Evolutionary conservation across 2,113 vertebrate species (phyloP), one percentile per base, ranked within the genome.

Genomic region (Lathamus discolor): DNA sequence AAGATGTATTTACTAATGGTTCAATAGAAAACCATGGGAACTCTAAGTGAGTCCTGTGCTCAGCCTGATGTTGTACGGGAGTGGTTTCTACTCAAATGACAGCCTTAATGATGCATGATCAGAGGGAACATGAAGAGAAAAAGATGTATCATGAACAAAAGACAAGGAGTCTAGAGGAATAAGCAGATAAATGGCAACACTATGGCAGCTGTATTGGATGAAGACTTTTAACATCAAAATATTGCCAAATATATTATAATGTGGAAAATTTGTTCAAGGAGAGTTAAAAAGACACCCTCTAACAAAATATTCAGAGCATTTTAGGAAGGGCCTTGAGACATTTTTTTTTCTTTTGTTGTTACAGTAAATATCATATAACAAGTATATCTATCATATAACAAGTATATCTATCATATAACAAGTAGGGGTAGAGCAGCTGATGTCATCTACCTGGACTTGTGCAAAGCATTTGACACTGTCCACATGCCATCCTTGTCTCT

Each of bases 21-120:
- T 4, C 14, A n/a, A 11, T 15, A 70, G 5, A 6, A 92, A 95
- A 33, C 8, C 6, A 11, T 5, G 2, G 8, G 12, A 46, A 23
- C 16, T 83, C 5, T 73, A 41, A 48, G 11, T 27, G 12, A 57
- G 5, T 18, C 13, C 25, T 29, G 8, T 31, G 33, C 13, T 83
- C 37, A 62, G 13, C 2, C 27, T 37, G 25, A 48, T 0, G 1
- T 28, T 55, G 33, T 61, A 68, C 5, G 6, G 16, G 3, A 39
- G 3, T 39, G n/a, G 7, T 29, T 93, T 83, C 48, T 85, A 10
- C 22, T 46, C 2, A 11, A 19, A 63, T 17, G 8, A 20, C 14
- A 54, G 6, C 9, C 37, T 37, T 51, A 64, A 59, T 27, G 12
- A 69, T 28, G 3, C 9, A 43, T 1, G 1, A 6, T 67, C 18